Evolutionary conservation across 2,797 vertebrate species (phyloP), one percentile per base, ranked within the genome.

Genomic region (Anomalospiza imberbis): DNA sequence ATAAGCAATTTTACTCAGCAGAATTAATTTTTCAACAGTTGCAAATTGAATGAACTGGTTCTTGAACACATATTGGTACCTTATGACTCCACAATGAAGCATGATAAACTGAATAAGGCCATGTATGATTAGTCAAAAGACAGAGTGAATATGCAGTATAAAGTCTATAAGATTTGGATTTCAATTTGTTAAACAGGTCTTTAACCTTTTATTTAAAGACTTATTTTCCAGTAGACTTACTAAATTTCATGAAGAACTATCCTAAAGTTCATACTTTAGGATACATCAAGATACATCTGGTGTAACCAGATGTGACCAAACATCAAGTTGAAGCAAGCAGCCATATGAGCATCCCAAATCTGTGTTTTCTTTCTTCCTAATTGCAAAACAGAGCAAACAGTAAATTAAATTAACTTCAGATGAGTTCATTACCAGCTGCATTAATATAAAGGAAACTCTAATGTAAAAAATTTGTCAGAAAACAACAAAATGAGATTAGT

Each of bases 341-440:
- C 9, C 5, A 32, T 8, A 54, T 3, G 5, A 40, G 4, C 50
- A 68, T 29, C 4, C 13, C 38, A 75, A 65, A 61, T 16, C 25
- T 1, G 2, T 7, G 22, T 25, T 88, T 89, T 79, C 10, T 50
- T 83, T 83, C 63, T 65, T 83, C 50, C 2, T 51, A 55, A 44
- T 54, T 90, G 38, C 24, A 88, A 82, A 89, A 88, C 20, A 90
- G 15, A 87, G 32, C 32, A 87, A 96, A 92, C 5, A 89, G 7
- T 42, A 94, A 89, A 80, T 92, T 85, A 65, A 94, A 94, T 91
- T 91, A 70, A 80, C 66, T 84, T 95, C 60, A 92, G 71, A 85
- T 32, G 25, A 83, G 31, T 85, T 62, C 4, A 24, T 24, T 58
- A 80, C 4, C 40, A 57, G 21, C 25, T 91, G 73, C 58, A 58